phyloP scores from a whole-genome alignment of 2,113 vertebrate genomes.

The Centrocercus urophasianus region DNA sequence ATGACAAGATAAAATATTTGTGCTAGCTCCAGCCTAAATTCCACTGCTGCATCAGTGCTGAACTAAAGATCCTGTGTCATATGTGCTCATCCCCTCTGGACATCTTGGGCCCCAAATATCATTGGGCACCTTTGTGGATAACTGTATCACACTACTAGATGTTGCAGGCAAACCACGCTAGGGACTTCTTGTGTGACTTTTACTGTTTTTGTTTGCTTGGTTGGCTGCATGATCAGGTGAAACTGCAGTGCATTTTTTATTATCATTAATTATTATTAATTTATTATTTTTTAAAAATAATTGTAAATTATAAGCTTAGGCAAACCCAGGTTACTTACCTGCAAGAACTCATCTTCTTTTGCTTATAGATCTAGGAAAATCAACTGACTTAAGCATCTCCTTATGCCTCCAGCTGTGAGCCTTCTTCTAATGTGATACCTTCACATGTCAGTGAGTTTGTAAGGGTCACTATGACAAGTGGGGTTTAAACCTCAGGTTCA shows the following conservation, averaged over 20 bases:
- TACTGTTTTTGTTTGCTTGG: background rate
- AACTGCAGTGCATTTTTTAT: background rate
- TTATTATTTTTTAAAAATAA: background rate
- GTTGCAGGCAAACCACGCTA: background rate
- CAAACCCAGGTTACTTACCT: background rate
- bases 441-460: background rate
- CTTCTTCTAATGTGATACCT: background rate
- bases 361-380: background rate
- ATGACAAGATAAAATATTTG: background rate
- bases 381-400: background rate
- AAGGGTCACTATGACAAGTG: background rate
- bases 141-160: background rate
- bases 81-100: background rate
- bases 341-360: background rate
- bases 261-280: too few species aligned
- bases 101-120: background rate
- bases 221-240: too few species aligned
- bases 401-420: background rate
- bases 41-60: background rate
- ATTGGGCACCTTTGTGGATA: background rate
- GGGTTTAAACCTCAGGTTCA: background rate
- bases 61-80: background rate
- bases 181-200: rapidly evolving
- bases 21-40: background rate
- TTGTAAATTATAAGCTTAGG: background rate